phyloP scores from a whole-genome alignment of 2,797 vertebrate species.

The Xenopus petersii region DNA sequence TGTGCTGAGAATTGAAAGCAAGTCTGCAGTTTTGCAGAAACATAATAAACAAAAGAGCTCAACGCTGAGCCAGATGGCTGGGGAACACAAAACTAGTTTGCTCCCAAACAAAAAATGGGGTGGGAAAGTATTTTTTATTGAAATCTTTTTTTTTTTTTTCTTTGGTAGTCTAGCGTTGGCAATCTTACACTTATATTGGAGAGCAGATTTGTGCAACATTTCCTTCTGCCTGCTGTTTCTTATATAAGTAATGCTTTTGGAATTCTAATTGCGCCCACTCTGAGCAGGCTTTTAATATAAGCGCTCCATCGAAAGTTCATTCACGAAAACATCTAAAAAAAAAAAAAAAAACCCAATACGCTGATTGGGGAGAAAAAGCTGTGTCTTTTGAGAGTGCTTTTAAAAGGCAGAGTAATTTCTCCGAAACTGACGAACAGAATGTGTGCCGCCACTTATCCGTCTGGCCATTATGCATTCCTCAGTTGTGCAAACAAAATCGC shows the following conservation, averaged over 20 bases:
- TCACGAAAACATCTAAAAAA: constrained; percentile 2
- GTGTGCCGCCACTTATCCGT: no score
- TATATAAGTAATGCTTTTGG: constrained; percentile 23
- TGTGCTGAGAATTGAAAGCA: constrained; percentile 1
- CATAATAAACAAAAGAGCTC: constrained; percentile 9
- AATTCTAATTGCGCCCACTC: constrained; percentile 25
- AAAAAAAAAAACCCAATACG: constrained; percentile 15
- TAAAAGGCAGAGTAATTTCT: no score
- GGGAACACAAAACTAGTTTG: neutral
- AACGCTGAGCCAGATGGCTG: neutral
- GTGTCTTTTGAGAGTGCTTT: no score
- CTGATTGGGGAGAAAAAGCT: neutral
- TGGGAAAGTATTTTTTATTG: neutral
- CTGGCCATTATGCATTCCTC: no score
- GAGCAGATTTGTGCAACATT: constrained; percentile 10
- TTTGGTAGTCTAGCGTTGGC: constrained; percentile 13
- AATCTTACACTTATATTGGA: constrained; percentile 7
- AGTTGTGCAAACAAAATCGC: no score
- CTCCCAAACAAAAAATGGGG: neutral
- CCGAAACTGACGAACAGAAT: no score
- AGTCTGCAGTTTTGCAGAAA: neutral
- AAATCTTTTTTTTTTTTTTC: neutral
- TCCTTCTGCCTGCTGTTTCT: constrained; percentile 29
- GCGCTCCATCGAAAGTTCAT: constrained; percentile 14
- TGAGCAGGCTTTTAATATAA: constrained; percentile 31